Evolutionary conservation across 2,888 invertebrate species (phyloP).

Genomic region (Harmothoe impar): DNA sequence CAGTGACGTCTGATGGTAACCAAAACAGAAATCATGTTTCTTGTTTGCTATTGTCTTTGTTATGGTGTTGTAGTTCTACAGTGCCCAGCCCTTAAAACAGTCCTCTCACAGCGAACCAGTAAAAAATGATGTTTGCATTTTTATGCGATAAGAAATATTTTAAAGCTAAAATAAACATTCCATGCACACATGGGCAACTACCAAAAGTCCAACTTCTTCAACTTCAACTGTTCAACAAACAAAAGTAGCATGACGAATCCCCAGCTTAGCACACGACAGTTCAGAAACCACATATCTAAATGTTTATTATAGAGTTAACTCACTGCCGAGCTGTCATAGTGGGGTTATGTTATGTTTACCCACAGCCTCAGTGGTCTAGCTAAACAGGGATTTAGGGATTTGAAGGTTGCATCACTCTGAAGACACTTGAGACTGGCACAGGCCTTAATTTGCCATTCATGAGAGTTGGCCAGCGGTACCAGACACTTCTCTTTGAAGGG

Average conservation of each 20-base stretch:
- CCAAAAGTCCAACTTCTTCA: too few species aligned
- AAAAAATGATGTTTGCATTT: too few species aligned
- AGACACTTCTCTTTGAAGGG: conserved; percentile 7
- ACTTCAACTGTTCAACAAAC: too few species aligned
- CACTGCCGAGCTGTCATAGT: not conserved
- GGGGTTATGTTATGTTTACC: not conserved
- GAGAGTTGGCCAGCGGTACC: not conserved
- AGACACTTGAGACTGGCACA: conserved; percentile 11
- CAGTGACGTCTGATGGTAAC: not conserved
- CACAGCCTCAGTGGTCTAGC: not conserved
- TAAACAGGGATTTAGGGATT: conserved; percentile 2
- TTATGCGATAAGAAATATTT: too few species aligned
- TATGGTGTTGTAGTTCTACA: not conserved
- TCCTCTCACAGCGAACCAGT: too few species aligned
- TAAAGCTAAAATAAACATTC: too few species aligned
- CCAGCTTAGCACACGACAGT: too few species aligned
- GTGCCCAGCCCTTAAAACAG: too few species aligned
- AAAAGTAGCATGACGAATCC: too few species aligned
- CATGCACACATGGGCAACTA: too few species aligned
- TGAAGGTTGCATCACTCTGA: not conserved
- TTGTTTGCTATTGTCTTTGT: not conserved
- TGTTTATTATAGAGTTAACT: too few species aligned
- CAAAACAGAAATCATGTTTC: conserved; percentile 16
- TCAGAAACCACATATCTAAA: too few species aligned
- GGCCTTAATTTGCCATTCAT: conserved; percentile 22